Evolutionary conservation across 2,888 invertebrate genomes (phyloP), one percentile per base, ranked within the genome.

Genomic region (Strigamia transsilvanica): DNA sequence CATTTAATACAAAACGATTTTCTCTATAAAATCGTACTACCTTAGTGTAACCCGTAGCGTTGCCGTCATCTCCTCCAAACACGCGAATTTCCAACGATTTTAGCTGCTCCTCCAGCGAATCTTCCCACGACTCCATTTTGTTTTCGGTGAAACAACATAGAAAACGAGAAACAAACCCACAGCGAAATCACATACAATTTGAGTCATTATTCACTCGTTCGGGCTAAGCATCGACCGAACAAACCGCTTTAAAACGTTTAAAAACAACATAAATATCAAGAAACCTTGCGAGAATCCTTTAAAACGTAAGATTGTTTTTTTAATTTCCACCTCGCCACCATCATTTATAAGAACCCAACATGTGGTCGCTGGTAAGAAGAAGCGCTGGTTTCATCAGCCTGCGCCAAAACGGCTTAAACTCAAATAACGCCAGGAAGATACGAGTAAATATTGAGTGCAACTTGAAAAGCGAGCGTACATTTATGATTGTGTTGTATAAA

Each of bases 121-220:
- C 61, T 38, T 80, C 80, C 80, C 80, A 80, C 10, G n/a, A n/a
- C 41, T 38, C 46, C 42, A 18, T 41, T 41, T 21, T 80, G 41
- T 80, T 80, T 15, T 38, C 46, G 21, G 13, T 34, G 13, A 6
- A 6, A 21, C 32, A 38, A 38, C 38, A 6, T 32, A 5, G 18
- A 73, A 78, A 78, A 78, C 18, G 12, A 18, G 78, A 77, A 34
- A 77, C 27, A 27, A 27, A 27, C 27, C 3, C 1, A 3, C 27
- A 3, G 27, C 27, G 27, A 27, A 27, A 27, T 27, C 3, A n/a
- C 27, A 27, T 3, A 27, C 27, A 27, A 27, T 27, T 27, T 3
- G 27, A 27, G 27, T 3, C 3, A 27, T 3, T 27, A 27, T 27
- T 27, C 27, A 27, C 27, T 27, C 27, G 27, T 27, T 27, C 3